A percentile compares a stretch with the other conserved stretches of the same genome.
Evolutionary conservation across 2,888 invertebrate genomes (phyloP).

Genomic region (Thereva nobilitata): DNA sequence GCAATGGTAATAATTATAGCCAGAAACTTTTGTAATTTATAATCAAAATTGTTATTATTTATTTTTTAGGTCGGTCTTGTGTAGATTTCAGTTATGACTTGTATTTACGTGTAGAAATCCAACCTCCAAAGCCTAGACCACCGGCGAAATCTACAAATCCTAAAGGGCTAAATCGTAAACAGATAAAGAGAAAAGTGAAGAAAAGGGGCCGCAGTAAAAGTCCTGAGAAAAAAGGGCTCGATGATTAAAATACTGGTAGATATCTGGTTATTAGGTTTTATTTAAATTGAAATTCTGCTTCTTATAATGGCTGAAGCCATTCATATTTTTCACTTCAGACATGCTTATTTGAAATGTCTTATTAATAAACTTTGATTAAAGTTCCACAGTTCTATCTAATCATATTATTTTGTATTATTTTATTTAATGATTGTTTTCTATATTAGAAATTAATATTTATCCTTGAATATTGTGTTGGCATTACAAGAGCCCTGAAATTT

Average conservation of each 20-base stretch:
- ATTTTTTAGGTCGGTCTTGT: conserved; percentile 51
- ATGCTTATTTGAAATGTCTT: too few species aligned
- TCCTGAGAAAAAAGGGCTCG: conserved; percentile 21
- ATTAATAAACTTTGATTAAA: too few species aligned
- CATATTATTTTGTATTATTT: too few species aligned
- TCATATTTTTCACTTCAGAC: too few species aligned
- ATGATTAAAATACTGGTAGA: conserved; percentile 2
- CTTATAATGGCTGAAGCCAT: too few species aligned
- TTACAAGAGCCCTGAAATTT: too few species aligned
- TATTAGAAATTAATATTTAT: too few species aligned
- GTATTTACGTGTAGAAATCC: conserved; percentile 54
- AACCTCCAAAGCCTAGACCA: conserved; percentile 51
- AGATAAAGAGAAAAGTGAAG: conserved; percentile 8
- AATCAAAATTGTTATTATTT: background rate
- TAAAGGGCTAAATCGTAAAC: conserved; percentile 1
- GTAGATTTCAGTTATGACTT: conserved; percentile 57
- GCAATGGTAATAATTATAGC: conserved; percentile 65
- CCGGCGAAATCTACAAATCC: conserved; percentile 46
- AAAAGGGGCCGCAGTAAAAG: conserved; percentile 17
- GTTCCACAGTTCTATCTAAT: too few species aligned
- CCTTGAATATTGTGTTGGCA: too few species aligned
- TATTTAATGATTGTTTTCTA: too few species aligned
- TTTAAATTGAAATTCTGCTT: too few species aligned
- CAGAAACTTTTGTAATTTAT: conserved; percentile 4
- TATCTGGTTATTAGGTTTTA: too few species aligned